Evolutionary conservation across 2,797 vertebrate genomes (phyloP).

Genomic region (Sternarchorhynchus goeldii): DNA sequence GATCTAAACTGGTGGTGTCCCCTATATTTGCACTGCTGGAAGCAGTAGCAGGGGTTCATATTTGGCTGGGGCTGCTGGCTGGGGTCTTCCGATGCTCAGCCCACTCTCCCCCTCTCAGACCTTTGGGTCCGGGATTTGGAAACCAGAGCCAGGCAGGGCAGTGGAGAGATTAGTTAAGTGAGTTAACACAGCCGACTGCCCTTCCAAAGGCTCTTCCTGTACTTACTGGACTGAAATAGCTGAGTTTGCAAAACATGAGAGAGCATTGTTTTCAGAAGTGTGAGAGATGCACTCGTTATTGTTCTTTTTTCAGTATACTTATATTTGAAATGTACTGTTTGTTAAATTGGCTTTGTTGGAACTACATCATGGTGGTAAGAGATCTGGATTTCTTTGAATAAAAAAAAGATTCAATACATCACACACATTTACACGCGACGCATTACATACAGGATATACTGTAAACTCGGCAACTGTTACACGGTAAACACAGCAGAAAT

Average conservation of each 20-base stretch:
- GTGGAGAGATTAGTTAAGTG: background rate
- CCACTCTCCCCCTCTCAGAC: background rate
- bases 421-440: too few relatives aligned
- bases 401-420: too few relatives aligned
- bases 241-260: conserved; percentile 55
- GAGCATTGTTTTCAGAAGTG: conserved; percentile 24
- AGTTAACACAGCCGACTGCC: conserved; percentile 15
- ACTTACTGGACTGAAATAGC: conserved; percentile 44
- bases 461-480: background rate
- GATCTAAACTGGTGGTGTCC: background rate
- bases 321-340: background rate
- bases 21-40: background rate
- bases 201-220: background rate
- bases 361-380: too few relatives aligned
- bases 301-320: background rate
- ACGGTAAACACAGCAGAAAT: conserved; percentile 25
- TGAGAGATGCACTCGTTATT: background rate
- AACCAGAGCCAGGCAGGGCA: conserved; percentile 28
- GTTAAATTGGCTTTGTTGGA: too few relatives aligned
- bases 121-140: conserved; percentile 6
- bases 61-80: background rate
- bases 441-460: background rate
- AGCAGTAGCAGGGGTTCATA: conserved; percentile 5
- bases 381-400: too few relatives aligned
- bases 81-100: background rate